Conservation (phyloP, 2,113 vertebrate genomes). For the Struthidea cinerea region DNA sequence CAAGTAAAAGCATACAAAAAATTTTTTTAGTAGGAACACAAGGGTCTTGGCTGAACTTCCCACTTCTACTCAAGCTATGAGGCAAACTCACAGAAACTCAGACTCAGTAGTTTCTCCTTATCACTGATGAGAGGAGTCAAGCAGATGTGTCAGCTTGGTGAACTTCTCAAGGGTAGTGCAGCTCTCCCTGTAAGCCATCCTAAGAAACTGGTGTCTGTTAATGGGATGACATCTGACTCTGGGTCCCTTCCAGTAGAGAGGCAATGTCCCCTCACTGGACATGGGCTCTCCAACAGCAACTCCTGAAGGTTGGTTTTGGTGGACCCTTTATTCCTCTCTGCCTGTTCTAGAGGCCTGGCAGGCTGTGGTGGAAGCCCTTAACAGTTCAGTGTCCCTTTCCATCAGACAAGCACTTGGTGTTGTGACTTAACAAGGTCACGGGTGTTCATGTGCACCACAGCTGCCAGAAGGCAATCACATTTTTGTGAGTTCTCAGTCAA, state of each 20-base stretch:
- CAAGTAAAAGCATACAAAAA: neutral
- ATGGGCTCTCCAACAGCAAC: neutral
- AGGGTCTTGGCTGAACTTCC: neutral
- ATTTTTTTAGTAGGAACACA: neutral
- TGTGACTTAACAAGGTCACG: neutral
- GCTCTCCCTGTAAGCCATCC: neutral
- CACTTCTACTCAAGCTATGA: neutral
- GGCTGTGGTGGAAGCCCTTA: neutral
- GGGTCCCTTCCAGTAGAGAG: neutral
- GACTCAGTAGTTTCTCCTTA: neutral
- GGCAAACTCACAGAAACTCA: neutral
- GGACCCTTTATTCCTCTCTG: neutral
- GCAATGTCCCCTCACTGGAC: neutral
- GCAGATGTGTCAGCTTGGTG: neutral
- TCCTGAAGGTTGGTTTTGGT: neutral
- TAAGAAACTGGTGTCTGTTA: neutral
- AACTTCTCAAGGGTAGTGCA: neutral
- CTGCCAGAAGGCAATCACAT: neutral
- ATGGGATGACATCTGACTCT: neutral
- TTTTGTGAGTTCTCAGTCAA: neutral
- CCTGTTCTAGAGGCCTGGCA: neutral
- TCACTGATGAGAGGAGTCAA: neutral
- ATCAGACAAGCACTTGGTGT: neutral
- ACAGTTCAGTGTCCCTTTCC: neutral
- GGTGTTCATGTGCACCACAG: neutral